Percentiles rank a stretch among this genome's conserved stretches.
Conservation (phyloP, 1,140 invertebrate genomes). For the Brachionus calyciflorus region DNA sequence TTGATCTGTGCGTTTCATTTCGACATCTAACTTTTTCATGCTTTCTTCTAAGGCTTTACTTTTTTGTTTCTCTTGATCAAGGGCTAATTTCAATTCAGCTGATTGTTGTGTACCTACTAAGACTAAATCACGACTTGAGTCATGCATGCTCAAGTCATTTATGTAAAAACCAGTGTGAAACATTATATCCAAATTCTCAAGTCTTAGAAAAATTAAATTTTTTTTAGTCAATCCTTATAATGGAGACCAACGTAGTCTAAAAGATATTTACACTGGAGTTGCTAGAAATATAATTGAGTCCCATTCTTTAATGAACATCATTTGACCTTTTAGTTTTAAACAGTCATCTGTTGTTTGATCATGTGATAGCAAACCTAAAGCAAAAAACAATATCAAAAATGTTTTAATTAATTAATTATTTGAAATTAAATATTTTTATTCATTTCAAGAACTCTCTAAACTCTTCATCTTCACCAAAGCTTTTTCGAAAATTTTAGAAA, state of each 20-base stretch:
- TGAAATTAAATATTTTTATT: too few relatives aligned
- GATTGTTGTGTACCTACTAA: constrained; percentile 93
- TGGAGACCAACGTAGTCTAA: too few relatives aligned
- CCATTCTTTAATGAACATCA: constrained; percentile 98
- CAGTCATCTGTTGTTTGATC: not conserved
- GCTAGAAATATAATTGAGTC: constrained; percentile 91
- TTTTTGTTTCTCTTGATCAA: constrained; percentile 91
- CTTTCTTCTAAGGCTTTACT: constrained; percentile 92
- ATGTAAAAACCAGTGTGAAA: constrained; percentile 86
- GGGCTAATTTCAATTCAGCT: constrained; percentile 85
- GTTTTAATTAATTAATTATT: too few relatives aligned
- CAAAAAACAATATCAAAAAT: not conserved
- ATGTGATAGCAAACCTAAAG: not conserved
- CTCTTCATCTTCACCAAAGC: not conserved
- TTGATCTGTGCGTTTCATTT: constrained; percentile 91
- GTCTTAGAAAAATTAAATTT: constrained; percentile 58
- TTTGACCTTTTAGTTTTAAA: constrained; percentile 73
- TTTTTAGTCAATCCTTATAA: too few relatives aligned
- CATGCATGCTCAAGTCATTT: constrained; percentile 95
- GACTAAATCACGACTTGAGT: constrained; percentile 93
- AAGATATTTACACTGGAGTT: constrained; percentile 77
- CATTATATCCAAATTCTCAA: constrained; percentile 83
- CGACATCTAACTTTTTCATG: constrained; percentile 88
- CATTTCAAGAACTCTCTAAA: too few relatives aligned
- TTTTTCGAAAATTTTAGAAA: not conserved